A percentile compares a stretch with the other conserved stretches of the same genome.
These are phyloP conservation scores for Morinoia aosen DNA, from an alignment of 2,888 invertebrate species.

Conservation along the genomic window DNA sequence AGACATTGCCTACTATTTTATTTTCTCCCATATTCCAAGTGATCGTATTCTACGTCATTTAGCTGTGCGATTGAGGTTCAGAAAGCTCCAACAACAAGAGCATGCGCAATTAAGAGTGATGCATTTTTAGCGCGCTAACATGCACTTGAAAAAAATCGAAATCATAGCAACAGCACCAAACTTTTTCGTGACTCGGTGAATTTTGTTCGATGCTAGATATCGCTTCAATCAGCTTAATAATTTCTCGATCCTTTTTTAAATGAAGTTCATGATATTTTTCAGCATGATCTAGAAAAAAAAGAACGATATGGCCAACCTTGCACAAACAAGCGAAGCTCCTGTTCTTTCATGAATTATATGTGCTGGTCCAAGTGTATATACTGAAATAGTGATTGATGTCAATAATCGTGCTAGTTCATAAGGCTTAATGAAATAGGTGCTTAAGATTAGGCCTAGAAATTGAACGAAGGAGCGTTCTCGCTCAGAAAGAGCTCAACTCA, in stretches of 20 bases:
- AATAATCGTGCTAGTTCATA: slow-evolving; percentile 13
- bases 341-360: background rate
- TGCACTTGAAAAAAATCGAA: no score
- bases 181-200: no score
- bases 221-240: no score
- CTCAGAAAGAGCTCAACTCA: slow-evolving; percentile 22
- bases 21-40: no score
- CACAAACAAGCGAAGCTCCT: background rate
- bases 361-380: background rate
- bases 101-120: no score
- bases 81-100: no score
- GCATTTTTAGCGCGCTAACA: no score
- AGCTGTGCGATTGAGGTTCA: no score
- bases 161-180: no score
- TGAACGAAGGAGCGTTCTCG: slow-evolving; percentile 2
- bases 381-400: background rate
- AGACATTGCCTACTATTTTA: background rate
- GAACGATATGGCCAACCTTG: background rate
- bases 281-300: background rate
- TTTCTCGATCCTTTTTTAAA: background rate
- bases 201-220: no score
- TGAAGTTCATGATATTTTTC: background rate
- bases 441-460: slow-evolving; percentile 19
- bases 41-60: no score
- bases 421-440: background rate